Conservation (phyloP, 2,888 invertebrate genomes). For the Ennomos quercinarius region DNA sequence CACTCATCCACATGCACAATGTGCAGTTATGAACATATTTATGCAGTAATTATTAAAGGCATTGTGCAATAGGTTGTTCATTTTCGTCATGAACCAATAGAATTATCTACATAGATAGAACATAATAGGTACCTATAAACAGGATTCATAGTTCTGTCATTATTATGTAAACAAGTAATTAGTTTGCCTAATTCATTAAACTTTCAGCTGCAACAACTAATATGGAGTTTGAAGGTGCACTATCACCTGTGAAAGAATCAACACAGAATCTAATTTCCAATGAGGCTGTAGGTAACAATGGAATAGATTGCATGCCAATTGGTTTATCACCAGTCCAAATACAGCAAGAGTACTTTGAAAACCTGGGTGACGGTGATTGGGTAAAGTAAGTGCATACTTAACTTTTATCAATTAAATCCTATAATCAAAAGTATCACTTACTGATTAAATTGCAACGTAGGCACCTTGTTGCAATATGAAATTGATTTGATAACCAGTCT, state of each 20-base stretch:
- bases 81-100: too few species aligned
- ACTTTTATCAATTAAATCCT: constrained; percentile 6
- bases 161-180: background rate
- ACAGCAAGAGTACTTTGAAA: constrained; percentile 85
- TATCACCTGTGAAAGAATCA: constrained; percentile 19
- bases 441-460: too few species aligned
- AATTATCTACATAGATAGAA: too few species aligned
- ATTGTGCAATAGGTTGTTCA: too few species aligned
- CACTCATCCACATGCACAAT: too few species aligned
- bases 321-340: constrained; percentile 69
- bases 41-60: too few species aligned
- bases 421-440: constrained; percentile 4
- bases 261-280: constrained; percentile 27
- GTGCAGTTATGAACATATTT: too few species aligned
- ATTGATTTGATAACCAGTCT: too few species aligned
- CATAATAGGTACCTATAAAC: too few species aligned
- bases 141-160: too few species aligned
- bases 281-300: constrained; percentile 29
- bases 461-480: too few species aligned
- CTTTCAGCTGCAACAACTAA: constrained; percentile 18
- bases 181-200: background rate
- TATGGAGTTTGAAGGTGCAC: constrained; percentile 32
- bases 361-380: constrained; percentile 84
- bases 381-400: constrained; percentile 69
- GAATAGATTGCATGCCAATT: constrained; percentile 37